A percentile compares a stretch with the other conserved stretches of the same genome.
phyloP scores from a whole-genome alignment of 2,113 vertebrate species.

The Petrocephalus zakoni region DNA sequence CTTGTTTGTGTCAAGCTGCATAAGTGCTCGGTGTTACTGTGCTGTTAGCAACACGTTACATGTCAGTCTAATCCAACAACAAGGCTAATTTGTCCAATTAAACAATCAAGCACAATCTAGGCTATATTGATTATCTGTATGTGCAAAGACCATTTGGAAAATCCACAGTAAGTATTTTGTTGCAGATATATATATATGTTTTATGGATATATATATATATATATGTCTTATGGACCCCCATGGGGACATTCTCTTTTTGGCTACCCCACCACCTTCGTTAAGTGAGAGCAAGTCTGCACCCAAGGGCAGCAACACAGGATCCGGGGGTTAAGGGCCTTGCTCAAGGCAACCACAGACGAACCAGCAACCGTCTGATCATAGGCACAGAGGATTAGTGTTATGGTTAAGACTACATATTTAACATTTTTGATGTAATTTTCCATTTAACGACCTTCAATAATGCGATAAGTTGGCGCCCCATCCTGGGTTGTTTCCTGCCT shows the following conservation, averaged over 20 bases:
- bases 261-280: too few relatives aligned
- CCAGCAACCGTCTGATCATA: too few relatives aligned
- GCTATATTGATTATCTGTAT: neutral
- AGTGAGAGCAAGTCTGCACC: too few relatives aligned
- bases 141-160: neutral
- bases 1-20: neutral
- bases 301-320: too few relatives aligned
- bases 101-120: neutral
- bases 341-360: too few relatives aligned
- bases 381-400: neutral
- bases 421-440: neutral
- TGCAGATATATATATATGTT: too few relatives aligned
- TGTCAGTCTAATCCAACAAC: neutral
- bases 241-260: too few relatives aligned
- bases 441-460: neutral
- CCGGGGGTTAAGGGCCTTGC: too few relatives aligned
- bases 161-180: neutral
- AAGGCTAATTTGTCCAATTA: neutral
- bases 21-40: neutral
- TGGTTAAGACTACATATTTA: neutral
- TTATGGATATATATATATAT: too few relatives aligned
- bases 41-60: neutral
- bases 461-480: too few relatives aligned
- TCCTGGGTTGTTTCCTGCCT: neutral
- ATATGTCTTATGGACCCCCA: too few relatives aligned